Evolutionary conservation across 2,888 invertebrate species (phyloP), one percentile per base, ranked within the genome.

Genomic region (Automeris io): DNA sequence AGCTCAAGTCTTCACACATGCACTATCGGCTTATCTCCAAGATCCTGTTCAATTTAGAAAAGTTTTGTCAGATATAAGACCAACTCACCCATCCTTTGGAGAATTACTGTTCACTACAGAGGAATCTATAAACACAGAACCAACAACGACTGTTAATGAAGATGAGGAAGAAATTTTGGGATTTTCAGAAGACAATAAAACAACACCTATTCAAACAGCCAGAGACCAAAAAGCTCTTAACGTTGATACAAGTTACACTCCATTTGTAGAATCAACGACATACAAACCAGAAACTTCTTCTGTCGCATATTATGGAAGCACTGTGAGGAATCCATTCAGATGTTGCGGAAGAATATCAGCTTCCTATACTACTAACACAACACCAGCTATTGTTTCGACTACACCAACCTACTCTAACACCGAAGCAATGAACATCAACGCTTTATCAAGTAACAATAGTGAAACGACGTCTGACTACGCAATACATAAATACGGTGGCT

Each of bases 1-100:
- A 3, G 95, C 95, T 0, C 92, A 93, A 72, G 93, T 95, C 2
- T 95, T 95, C 56, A 95, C 95, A 0, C 91, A 94, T 58, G 95
- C 95, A 0, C 72, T 95, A 9, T 92, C 93, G 1, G 93, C 93
- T 0, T 95, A 95, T 52, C 80, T 95, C 3, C 92, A 95, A 70
- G 92, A 95, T 69, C 95, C 95, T 1, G 91, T 91, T n/a, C 91
- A 91, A 37, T 95, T 95, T 55, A 90, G 92, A 49, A 91, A 91
- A 59, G 92, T 92, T 12, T 70, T 95, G 12, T 91, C 92, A 5
- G 91, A 93, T 48, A 92, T 93, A 1, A 87, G 95, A 57, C 95
- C 95, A 0, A 95, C 94, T 0, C 93, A 93, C 54, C 94, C 93
- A 1, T 88, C 92, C 1, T 80, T 82, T 32, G 69, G 76, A n/a